Evolutionary conservation across 2,797 vertebrate species (phyloP), one percentile per base, ranked within the genome.

Genomic region (Liparis tanakae): DNA sequence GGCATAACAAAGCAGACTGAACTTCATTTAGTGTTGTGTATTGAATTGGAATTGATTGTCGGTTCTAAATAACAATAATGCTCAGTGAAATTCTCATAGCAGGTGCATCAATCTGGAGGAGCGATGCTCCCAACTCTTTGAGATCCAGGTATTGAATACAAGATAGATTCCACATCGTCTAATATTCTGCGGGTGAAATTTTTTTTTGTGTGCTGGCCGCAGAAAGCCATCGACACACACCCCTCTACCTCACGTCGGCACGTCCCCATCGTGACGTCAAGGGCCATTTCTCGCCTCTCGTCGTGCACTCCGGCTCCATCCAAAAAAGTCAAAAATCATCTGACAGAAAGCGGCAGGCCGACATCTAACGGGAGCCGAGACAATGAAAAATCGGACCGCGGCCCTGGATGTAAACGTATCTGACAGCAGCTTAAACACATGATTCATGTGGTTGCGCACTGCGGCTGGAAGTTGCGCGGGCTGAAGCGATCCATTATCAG

Each of bases 401-500:
- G 10, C 56, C 37, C 10, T 48, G 70, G 51, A 72, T 64, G 41
- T 78, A 44, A 80, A 82, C 58, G 60, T 30, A 22, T 51, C 10
- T 72, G 84, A 80, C 85, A 76, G 67, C 74, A 41, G 53, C 76
- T 82, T 82, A 59, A 79, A 85, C n/a, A 13, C 53, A 63, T 65
- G 76, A 87, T 77, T 76, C 57, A 69, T 87, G 78, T 66, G 67
- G 81, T 18, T 69, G 83, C 44, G 34, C 69, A 60, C 36, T 69
- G 82, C 53, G 51, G 71, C 62, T 65, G 81, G 63, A 85, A 63
- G 78, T 75, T 39, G 56, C 66, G 6, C 2, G 3, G 69, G 56
- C 64, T 7, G 67, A 83, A 69, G 37, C 83, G 34, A 73, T 73
- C 74, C 13, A 66, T 88, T 87, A 91, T 87, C 83, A 75, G 85